These are phyloP conservation scores for Agonopterix heracliana DNA, from an alignment of 2,888 invertebrate species.

Conservation along the genomic window DNA sequence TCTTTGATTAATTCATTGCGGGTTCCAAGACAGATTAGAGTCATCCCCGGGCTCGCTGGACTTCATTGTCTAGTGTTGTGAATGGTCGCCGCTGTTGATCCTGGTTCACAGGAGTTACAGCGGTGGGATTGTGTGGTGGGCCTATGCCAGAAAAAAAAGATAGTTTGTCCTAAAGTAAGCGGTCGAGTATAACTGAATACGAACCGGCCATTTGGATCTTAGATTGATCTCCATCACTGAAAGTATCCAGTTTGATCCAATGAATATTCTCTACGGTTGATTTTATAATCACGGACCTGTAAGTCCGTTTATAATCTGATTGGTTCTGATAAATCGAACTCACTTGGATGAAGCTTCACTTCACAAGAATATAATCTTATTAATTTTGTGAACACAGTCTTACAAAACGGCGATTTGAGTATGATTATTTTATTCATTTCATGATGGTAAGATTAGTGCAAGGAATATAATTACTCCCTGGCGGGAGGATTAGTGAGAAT, in stretches of 20 bases:
- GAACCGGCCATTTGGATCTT: constrained; percentile 28
- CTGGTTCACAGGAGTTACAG: too few species aligned
- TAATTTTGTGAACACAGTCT: constrained; percentile 23
- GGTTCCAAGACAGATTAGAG: too few species aligned
- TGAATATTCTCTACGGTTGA: constrained; percentile 7
- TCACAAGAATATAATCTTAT: constrained; percentile 26
- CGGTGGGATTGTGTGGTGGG: too few species aligned
- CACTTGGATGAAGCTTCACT: constrained; percentile 24
- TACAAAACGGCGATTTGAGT: constrained; percentile 23
- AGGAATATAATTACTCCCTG: too few species aligned
- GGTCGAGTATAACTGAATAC: constrained; percentile 19
- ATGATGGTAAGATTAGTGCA: constrained; percentile 29
- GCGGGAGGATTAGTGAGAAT: constrained; percentile 5
- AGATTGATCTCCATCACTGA: constrained; percentile 28
- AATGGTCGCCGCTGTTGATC: too few species aligned
- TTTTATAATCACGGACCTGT: too few species aligned
- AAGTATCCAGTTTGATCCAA: constrained; percentile 27
- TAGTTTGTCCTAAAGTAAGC: neutral
- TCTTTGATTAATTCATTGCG: too few species aligned
- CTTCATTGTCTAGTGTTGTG: too few species aligned
- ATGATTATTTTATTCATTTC: constrained; percentile 40
- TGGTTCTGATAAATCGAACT: constrained; percentile 25
- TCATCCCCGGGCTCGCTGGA: too few species aligned
- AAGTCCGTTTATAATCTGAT: constrained; percentile 7
- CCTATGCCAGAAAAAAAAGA: too few species aligned